phyloP scores from a whole-genome alignment of 2,113 vertebrate species.

The Monarcha castaneiventris region DNA sequence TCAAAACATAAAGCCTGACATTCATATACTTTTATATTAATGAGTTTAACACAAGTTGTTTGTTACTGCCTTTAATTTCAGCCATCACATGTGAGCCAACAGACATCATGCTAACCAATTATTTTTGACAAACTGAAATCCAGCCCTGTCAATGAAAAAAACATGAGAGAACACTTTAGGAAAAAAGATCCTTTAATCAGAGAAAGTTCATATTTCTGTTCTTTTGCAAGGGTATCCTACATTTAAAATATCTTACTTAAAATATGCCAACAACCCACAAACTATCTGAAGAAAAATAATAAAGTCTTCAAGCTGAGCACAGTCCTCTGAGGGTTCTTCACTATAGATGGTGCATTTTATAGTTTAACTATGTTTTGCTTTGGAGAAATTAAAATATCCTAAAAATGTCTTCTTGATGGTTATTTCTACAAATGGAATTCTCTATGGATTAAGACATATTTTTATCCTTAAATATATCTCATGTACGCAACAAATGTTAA shows the following conservation, averaged over 20 bases:
- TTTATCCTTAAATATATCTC: slow-evolving; percentile 25
- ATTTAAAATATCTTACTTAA: neutral
- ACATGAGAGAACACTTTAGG: neutral
- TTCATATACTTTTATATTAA: neutral
- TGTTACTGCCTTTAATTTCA: neutral
- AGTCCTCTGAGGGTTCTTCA: neutral
- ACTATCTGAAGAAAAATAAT: neutral
- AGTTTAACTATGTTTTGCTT: neutral
- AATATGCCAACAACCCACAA: neutral
- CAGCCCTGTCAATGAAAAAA: neutral
- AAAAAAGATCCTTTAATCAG: neutral
- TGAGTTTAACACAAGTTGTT: neutral
- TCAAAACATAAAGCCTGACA: neutral
- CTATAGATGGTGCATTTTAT: neutral
- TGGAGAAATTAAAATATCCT: neutral
- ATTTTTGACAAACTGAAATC: neutral
- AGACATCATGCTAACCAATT: neutral
- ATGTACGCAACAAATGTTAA: neutral
- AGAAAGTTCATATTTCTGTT: neutral
- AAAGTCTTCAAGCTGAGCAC: neutral
- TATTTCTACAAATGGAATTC: neutral
- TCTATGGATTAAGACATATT: neutral
- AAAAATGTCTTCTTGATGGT: neutral
- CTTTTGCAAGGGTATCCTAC: neutral
- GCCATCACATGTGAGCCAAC: neutral